Evolutionary conservation across 2,797 vertebrate species (phyloP).

Genomic region (Loris lydekkerianus): DNA sequence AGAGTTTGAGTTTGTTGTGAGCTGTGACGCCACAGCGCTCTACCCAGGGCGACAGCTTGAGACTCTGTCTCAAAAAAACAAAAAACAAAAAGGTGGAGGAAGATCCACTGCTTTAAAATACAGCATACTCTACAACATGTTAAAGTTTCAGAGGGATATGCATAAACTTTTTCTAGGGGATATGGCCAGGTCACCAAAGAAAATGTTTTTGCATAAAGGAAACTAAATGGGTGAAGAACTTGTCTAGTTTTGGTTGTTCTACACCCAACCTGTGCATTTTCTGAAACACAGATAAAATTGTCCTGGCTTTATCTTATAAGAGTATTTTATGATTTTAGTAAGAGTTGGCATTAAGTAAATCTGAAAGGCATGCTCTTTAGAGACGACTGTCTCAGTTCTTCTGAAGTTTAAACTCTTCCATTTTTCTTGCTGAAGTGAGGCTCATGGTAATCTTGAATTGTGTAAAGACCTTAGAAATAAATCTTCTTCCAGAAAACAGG

Average conservation of each 20-base stretch:
- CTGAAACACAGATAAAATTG: neutral
- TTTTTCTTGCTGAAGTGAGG: neutral
- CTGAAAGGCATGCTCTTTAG: neutral
- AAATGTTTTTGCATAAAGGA: neutral
- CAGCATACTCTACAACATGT: neutral
- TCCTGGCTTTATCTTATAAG: neutral
- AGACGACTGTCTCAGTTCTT: neutral
- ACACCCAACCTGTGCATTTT: neutral
- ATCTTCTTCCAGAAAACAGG: neutral
- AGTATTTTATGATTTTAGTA: conserved; percentile 26
- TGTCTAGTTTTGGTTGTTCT: neutral
- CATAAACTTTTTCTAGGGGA: neutral
- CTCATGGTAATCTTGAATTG: neutral
- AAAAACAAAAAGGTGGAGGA: neutral
- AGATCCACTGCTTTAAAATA: neutral
- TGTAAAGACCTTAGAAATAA: neutral
- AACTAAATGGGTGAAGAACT: neutral
- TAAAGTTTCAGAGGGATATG: neutral
- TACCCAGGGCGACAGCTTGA: too few relatives aligned
- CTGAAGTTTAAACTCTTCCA: neutral
- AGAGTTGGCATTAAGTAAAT: conserved; percentile 13
- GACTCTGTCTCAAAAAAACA: too few relatives aligned
- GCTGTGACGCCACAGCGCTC: too few relatives aligned
- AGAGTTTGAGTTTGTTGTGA: too few relatives aligned
- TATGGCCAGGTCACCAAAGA: neutral